These are phyloP conservation scores for Rhea pennata DNA, from an alignment of 2,113 vertebrate species.

Conservation along the genomic window DNA sequence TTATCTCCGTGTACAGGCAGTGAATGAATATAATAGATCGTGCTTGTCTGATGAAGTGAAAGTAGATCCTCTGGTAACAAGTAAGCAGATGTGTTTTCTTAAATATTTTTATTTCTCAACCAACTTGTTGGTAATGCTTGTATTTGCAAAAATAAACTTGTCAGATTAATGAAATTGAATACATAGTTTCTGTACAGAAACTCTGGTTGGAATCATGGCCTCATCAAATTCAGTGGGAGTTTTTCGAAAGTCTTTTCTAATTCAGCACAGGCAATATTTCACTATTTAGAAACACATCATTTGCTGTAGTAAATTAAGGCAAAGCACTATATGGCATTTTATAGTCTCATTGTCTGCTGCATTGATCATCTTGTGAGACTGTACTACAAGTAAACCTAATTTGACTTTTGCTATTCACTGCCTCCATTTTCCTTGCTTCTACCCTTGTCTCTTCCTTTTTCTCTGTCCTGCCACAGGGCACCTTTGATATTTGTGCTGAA, in stretches of 20 bases:
- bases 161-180: not conserved
- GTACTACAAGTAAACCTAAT: not conserved
- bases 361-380: not conserved
- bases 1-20: constrained; percentile 59
- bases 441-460: not conserved
- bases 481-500: not conserved
- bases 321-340: not conserved
- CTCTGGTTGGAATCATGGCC: not conserved
- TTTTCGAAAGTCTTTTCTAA: not conserved
- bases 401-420: not conserved
- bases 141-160: not conserved
- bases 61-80: constrained; percentile 13
- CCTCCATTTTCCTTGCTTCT: not conserved
- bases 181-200: not conserved
- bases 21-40: constrained; percentile 23
- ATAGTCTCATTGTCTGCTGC: not conserved
- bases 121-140: not conserved
- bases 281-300: not conserved
- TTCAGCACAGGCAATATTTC: not conserved
- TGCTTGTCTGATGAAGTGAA: constrained; percentile 60
- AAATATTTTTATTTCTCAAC: not conserved
- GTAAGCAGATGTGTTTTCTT: constrained; percentile 37
- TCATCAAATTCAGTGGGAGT: not conserved
- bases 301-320: not conserved
- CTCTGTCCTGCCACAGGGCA: not conserved